These are phyloP conservation scores for Salminus brasiliensis DNA, from an alignment of 2,113 vertebrate genomes.

Conservation along the genomic window DNA sequence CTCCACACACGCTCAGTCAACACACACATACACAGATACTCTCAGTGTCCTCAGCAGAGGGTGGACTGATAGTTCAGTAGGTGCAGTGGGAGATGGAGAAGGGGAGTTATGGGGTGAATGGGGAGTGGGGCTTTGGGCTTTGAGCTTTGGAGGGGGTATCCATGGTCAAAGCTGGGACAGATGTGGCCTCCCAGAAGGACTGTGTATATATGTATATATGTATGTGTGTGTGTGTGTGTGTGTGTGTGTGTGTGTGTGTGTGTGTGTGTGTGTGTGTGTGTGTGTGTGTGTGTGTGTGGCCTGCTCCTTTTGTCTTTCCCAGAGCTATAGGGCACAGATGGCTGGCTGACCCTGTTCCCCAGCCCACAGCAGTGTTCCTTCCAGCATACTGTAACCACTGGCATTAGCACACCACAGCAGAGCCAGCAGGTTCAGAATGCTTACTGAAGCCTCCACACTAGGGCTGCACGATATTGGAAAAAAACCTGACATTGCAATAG, in stretches of 20 bases:
- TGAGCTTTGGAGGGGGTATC: background rate
- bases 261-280: too few relatives aligned
- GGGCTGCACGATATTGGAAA: too few relatives aligned
- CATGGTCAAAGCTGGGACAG: constrained; percentile 21
- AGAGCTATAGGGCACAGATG: constrained; percentile 38
- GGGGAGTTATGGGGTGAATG: constrained; percentile 7
- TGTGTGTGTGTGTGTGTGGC: background rate
- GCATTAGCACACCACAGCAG: background rate
- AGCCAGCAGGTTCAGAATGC: background rate
- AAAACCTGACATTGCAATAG: too few relatives aligned
- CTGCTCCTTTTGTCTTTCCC: constrained; percentile 10
- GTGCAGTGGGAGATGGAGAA: background rate
- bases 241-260: background rate
- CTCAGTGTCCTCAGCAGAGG: background rate
- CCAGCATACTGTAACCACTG: constrained; percentile 2
- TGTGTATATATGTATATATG: too few relatives aligned
- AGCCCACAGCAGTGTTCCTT: constrained; percentile 14
- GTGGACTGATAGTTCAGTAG: constrained; percentile 29
- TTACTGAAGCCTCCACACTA: background rate
- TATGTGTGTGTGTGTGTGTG: background rate
- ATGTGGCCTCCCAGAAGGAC: constrained; percentile 34
- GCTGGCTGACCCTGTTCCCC: constrained; percentile 15
- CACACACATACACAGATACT: constrained; percentile 19
- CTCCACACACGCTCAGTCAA: constrained; percentile 11
- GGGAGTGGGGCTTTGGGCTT: constrained; percentile 3